A percentile compares a stretch with the other conserved stretches of the same genome.
Evolutionary conservation across 1,140 invertebrate species (phyloP).

Genomic region (Harlomillsia oculata): DNA sequence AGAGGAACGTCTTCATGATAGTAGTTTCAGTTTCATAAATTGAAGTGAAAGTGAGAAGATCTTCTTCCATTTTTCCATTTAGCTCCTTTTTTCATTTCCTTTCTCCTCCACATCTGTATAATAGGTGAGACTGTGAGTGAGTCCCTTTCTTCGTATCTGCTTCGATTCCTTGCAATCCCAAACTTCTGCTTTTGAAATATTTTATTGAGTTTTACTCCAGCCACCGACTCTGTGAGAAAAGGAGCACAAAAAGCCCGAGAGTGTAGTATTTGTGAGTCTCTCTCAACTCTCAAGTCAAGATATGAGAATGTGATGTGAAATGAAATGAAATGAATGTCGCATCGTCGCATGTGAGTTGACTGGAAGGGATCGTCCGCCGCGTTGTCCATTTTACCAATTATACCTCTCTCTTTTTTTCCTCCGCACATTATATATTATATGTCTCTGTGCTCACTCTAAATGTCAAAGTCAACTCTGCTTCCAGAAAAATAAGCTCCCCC

Average conservation of each 20-base stretch:
- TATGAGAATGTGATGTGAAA: too few species aligned
- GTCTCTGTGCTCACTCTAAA: slow-evolving; percentile 1
- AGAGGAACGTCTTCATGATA: too few species aligned
- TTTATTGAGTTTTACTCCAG: slow-evolving; percentile 32
- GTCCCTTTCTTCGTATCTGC: slow-evolving; percentile 1
- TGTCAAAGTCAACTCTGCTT: too few species aligned
- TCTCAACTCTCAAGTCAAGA: too few species aligned
- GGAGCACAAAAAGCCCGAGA: too few species aligned
- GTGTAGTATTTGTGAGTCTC: too few species aligned
- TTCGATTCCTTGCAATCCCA: slow-evolving; percentile 3
- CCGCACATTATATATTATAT: neutral
- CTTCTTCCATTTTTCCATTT: slow-evolving; percentile 29
- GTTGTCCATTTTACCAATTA: slow-evolving; percentile 14
- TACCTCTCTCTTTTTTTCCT: slow-evolving; percentile 6
- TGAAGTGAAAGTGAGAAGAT: slow-evolving; percentile 1
- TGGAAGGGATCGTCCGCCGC: too few species aligned
- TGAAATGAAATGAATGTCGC: too few species aligned
- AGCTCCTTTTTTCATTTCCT: slow-evolving; percentile 30
- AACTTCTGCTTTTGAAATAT: slow-evolving; percentile 33
- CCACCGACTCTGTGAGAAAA: too few species aligned
- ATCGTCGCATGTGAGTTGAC: too few species aligned
- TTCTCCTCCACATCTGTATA: slow-evolving; percentile 31
- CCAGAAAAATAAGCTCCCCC: too few species aligned
- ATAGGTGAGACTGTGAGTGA: slow-evolving; percentile 13
- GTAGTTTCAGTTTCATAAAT: too few species aligned